Percentiles rank a stretch among this genome's conserved stretches.
phyloP scores from a whole-genome alignment of 2,888 invertebrate species.

The Pollenia amentaria region DNA sequence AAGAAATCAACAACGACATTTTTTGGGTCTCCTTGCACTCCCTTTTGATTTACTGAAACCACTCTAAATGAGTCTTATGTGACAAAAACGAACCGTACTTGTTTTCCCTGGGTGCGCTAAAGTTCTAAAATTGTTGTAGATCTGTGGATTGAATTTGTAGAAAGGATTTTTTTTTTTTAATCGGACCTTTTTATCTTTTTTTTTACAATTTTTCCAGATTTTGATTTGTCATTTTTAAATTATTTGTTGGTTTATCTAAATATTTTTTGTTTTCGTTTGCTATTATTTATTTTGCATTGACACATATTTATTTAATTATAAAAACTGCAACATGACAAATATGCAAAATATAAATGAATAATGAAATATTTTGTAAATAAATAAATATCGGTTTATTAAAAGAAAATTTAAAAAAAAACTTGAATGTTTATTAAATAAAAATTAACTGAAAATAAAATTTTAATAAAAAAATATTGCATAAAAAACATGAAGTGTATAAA shows the following conservation, averaged over 20 bases:
- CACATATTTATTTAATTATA: slow-evolving; percentile 56
- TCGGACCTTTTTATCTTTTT: too few relatives aligned
- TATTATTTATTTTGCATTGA: slow-evolving; percentile 38
- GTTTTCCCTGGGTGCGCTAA: too few relatives aligned
- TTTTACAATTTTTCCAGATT: too few relatives aligned
- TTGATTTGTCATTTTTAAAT: not conserved
- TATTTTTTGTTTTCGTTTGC: not conserved
- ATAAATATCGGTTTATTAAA: slow-evolving; percentile 15
- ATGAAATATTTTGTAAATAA: slow-evolving; percentile 34
- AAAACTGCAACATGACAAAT: slow-evolving; percentile 36
- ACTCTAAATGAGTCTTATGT: too few relatives aligned
- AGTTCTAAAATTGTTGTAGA: too few relatives aligned
- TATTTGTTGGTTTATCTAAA: not conserved
- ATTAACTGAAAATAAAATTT: not conserved
- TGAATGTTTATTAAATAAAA: not conserved
- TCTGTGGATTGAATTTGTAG: too few relatives aligned
- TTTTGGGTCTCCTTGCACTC: too few relatives aligned
- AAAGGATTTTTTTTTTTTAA: too few relatives aligned
- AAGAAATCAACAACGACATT: too few relatives aligned
- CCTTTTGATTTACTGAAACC: too few relatives aligned
- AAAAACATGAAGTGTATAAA: too few relatives aligned
- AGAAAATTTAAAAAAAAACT: slow-evolving; percentile 4
- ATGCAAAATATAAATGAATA: slow-evolving; percentile 40
- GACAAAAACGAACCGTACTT: too few relatives aligned
- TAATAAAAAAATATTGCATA: not conserved